Evolutionary conservation across 1,140 invertebrate genomes (phyloP).

Genomic region (Drosophila parvula): DNA sequence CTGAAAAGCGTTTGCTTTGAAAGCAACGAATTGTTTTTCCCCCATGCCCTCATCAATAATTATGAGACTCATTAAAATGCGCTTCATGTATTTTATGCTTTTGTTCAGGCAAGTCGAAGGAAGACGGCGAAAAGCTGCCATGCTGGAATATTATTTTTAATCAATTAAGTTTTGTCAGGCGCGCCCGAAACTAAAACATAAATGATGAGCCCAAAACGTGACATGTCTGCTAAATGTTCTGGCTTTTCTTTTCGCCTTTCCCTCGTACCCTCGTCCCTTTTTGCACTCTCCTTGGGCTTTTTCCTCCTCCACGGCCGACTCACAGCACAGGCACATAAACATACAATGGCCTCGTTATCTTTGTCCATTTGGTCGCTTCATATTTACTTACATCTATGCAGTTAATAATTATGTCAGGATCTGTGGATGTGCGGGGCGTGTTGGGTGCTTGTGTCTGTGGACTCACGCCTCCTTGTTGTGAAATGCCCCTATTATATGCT

Average conservation of each 20-base stretch:
- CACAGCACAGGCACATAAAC: conserved; percentile 24
- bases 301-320: neutral
- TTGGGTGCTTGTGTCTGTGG: conserved; percentile 32
- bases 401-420: conserved; percentile 80
- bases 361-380: conserved; percentile 72
- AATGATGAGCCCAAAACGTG: conserved; percentile 74
- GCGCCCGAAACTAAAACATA: conserved; percentile 65
- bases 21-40: conserved; percentile 19
- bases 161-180: conserved; percentile 75
- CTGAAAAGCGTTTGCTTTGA: no score
- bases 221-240: conserved; percentile 69
- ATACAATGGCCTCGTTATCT: conserved; percentile 76
- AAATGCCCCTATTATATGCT: conserved; percentile 81
- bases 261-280: neutral
- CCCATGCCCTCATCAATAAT: conserved; percentile 44
- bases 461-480: conserved; percentile 77
- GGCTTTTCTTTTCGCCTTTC: conserved; percentile 19
- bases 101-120: conserved; percentile 5
- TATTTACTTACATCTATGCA: conserved; percentile 75
- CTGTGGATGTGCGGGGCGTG: conserved; percentile 9
- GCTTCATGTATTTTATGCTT: conserved; percentile 37
- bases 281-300: no score
- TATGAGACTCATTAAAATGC: conserved; percentile 55
- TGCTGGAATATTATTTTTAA: conserved; percentile 74
- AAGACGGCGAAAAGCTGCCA: conserved; percentile 15